These are phyloP conservation scores for Acrobasis suavella DNA, from an alignment of 2,888 invertebrate genomes.

Conservation along the genomic window DNA sequence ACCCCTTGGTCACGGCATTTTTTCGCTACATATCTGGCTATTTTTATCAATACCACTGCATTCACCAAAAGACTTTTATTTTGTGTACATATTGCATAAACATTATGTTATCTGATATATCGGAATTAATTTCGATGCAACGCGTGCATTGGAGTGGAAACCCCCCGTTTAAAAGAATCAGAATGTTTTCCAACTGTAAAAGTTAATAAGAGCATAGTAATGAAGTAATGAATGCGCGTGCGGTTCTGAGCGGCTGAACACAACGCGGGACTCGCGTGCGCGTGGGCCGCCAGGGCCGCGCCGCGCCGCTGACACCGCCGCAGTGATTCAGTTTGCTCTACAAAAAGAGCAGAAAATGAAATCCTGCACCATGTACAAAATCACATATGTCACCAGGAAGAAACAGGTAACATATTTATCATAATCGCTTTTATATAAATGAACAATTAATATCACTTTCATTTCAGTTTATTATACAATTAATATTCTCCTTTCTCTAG, in stretches of 20 bases:
- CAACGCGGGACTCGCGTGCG: conserved; percentile 33
- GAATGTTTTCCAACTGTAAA: conserved; percentile 69
- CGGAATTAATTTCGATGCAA: conserved; percentile 28
- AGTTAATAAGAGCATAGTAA: conserved; percentile 63
- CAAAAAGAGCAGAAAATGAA: conserved; percentile 53
- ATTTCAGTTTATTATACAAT: not conserved
- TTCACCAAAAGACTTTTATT: too few species aligned
- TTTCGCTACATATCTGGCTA: too few species aligned
- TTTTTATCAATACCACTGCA: too few species aligned
- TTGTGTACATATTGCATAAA: too few species aligned
- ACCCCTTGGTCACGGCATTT: too few species aligned
- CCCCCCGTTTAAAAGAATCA: conserved; percentile 48
- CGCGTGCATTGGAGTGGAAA: conserved; percentile 60
- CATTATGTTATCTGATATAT: not conserved
- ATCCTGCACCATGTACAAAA: conserved; percentile 76
- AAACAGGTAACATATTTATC: conserved; percentile 58
- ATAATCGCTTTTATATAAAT: conserved; percentile 16
- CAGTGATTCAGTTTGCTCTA: conserved; percentile 20
- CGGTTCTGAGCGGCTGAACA: conserved; percentile 60
- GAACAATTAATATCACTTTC: conserved; percentile 12
- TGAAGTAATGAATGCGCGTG: conserved; percentile 65
- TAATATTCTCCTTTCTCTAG: conserved; percentile 17
- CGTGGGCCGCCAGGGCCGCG: conserved; percentile 27
- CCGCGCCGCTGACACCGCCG: conserved; percentile 32
- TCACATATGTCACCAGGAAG: conserved; percentile 72